Percentiles rank a stretch among this genome's conserved stretches.
Evolutionary conservation across 2,797 vertebrate species (phyloP).

Genomic region (Geotrypetes seraphini): DNA sequence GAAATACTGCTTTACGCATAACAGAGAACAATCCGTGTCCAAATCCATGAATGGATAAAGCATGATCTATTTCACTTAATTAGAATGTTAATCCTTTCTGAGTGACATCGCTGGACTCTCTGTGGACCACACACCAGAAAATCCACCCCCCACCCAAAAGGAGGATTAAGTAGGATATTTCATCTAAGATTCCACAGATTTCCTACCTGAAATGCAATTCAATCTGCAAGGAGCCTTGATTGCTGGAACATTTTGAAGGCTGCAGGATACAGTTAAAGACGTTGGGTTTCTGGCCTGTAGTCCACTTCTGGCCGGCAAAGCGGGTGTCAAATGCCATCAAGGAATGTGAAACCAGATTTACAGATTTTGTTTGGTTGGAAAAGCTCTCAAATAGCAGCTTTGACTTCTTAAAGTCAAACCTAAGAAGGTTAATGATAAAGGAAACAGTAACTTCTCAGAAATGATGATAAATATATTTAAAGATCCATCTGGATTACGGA

Average conservation of each 20-base stretch:
- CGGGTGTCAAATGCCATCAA: slow-evolving; percentile 91
- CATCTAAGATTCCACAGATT: neutral
- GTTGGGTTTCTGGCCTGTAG: slow-evolving; percentile 49
- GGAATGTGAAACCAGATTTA: slow-evolving; percentile 93
- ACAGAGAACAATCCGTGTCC: no score
- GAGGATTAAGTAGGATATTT: no score
- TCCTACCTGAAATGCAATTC: slow-evolving; percentile 87
- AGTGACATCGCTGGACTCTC: no score
- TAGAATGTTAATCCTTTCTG: no score
- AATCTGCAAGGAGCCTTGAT: slow-evolving; percentile 80
- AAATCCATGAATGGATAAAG: no score
- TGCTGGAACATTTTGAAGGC: slow-evolving; percentile 72
- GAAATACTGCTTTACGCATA: no score
- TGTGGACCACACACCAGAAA: no score
- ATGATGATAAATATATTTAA: no score
- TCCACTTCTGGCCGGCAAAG: slow-evolving; percentile 33
- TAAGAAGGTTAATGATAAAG: slow-evolving; percentile 24
- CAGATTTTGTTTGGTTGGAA: slow-evolving; percentile 83
- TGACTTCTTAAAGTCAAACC: slow-evolving; percentile 96
- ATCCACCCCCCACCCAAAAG: no score
- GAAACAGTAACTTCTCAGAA: no score
- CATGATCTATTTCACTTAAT: no score
- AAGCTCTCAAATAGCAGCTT: slow-evolving; percentile 92
- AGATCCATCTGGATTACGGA: no score
- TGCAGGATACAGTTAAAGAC: slow-evolving; percentile 89